Evolutionary conservation across 2,888 invertebrate genomes (phyloP).

Genomic region (Anodontia alba): DNA sequence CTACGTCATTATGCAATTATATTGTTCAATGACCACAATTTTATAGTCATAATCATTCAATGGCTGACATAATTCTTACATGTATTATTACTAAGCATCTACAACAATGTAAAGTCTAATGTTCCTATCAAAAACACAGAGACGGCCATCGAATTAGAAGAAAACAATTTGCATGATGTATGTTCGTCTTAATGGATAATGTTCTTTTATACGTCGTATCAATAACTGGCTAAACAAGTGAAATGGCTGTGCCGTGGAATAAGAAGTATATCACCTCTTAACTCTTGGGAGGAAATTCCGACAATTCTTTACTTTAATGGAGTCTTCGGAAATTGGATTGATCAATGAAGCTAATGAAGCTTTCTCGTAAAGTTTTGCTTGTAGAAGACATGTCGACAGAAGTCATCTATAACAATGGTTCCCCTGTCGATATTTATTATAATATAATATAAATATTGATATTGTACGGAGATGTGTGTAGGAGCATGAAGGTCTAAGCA

Average conservation of each 20-base stretch:
- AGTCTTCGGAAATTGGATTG: not conserved
- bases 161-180: not conserved
- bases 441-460: too few relatives aligned
- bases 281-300: constrained; percentile 3
- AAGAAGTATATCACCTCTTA: not conserved
- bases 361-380: not conserved
- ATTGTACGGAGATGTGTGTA: too few relatives aligned
- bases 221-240: not conserved
- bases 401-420: constrained; percentile 8
- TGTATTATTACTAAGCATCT: too few relatives aligned
- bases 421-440: constrained; percentile 4
- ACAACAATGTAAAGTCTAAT: too few relatives aligned
- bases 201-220: not conserved
- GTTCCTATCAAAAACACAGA: too few relatives aligned
- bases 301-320: constrained; percentile 8
- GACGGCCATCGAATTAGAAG: not conserved
- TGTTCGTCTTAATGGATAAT: not conserved
- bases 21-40: too few relatives aligned
- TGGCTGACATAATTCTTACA: too few relatives aligned
- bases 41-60: too few relatives aligned
- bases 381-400: not conserved
- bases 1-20: too few relatives aligned
- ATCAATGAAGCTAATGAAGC: constrained; percentile 1
- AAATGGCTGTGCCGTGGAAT: not conserved
- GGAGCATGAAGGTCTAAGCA: too few relatives aligned